A percentile compares a stretch with the other conserved stretches of the same genome.
These are phyloP conservation scores for Ophion slaviceki DNA, from an alignment of 2,888 invertebrate species.

Conservation along the genomic window DNA sequence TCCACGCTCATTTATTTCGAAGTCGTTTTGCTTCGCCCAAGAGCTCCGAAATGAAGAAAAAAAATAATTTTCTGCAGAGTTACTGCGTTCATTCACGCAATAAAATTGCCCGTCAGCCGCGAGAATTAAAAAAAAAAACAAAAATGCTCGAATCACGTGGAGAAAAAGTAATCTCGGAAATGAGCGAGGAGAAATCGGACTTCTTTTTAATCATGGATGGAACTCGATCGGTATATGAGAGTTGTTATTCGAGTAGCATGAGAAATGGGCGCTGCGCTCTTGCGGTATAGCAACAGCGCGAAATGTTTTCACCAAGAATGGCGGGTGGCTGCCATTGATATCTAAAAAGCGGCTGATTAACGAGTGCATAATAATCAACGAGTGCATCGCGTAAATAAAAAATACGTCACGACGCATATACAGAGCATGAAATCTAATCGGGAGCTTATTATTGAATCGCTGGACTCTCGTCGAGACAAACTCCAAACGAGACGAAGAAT, in stretches of 20 bases:
- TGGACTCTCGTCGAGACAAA: constrained; percentile 25
- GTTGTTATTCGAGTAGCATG: neutral
- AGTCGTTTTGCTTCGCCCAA: neutral
- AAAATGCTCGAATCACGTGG: too few relatives aligned
- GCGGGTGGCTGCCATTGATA: too few relatives aligned
- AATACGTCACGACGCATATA: neutral
- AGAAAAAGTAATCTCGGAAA: neutral
- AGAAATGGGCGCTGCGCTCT: neutral
- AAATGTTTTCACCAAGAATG: too few relatives aligned
- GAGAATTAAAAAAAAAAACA: too few relatives aligned
- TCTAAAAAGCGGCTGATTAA: too few relatives aligned
- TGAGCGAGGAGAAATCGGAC: neutral
- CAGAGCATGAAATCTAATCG: neutral
- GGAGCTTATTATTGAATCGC: constrained; percentile 39
- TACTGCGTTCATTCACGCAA: neutral
- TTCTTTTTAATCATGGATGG: neutral
- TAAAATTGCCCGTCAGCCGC: neutral
- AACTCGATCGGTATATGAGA: neutral
- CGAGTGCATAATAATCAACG: neutral
- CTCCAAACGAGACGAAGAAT: constrained; percentile 53
- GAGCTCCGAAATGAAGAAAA: neutral
- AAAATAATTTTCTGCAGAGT: neutral
- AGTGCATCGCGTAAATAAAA: neutral
- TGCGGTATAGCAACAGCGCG: too few relatives aligned
- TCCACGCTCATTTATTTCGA: neutral